phyloP scores from a whole-genome alignment of 2,888 invertebrate species.

The Watsonalla cultraria region DNA sequence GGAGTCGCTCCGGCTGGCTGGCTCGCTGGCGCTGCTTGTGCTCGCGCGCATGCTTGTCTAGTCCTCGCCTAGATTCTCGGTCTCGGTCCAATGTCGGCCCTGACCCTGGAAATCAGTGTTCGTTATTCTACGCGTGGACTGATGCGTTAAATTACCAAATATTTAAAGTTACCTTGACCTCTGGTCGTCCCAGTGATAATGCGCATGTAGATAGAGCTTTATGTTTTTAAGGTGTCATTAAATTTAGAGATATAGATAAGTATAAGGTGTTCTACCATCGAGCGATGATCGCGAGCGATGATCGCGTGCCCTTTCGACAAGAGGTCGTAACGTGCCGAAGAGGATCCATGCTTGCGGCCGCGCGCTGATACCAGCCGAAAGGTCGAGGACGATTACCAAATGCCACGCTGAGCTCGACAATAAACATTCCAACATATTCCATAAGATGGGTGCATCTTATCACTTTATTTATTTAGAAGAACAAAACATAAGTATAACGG shows the following conservation, averaged over 20 bases:
- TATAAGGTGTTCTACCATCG: conserved; percentile 8
- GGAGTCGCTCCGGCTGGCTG: conserved; percentile 39
- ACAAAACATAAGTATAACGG: conserved; percentile 8
- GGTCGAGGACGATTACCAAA: conserved; percentile 69
- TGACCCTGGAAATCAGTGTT: conserved; percentile 43
- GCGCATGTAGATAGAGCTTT: conserved; percentile 66
- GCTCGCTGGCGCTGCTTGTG: conserved; percentile 48
- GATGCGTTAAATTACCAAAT: conserved; percentile 72
- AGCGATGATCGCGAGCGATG: too few species aligned
- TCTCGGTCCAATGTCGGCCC: conserved; percentile 26
- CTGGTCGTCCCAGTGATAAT: conserved; percentile 67
- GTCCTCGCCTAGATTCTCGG: conserved; percentile 26
- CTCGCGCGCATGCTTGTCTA: conserved; percentile 63
- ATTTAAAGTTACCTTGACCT: conserved; percentile 74
- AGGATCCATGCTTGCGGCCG: conserved; percentile 41
- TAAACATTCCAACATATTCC: conserved; percentile 61
- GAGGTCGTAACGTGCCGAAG: conserved; percentile 50
- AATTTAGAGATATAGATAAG: conserved; percentile 16
- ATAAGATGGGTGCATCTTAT: conserved; percentile 37
- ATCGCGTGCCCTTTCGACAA: conserved; percentile 40
- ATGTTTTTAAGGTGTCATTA: conserved; percentile 37
- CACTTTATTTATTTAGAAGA: conserved; percentile 44
- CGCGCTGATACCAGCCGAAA: conserved; percentile 39
- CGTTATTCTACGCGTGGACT: conserved; percentile 49
- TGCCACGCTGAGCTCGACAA: conserved; percentile 49